These are phyloP conservation scores for Tribolium castaneum DNA, from an alignment of 1,140 invertebrate species.

Conservation along the genomic window DNA sequence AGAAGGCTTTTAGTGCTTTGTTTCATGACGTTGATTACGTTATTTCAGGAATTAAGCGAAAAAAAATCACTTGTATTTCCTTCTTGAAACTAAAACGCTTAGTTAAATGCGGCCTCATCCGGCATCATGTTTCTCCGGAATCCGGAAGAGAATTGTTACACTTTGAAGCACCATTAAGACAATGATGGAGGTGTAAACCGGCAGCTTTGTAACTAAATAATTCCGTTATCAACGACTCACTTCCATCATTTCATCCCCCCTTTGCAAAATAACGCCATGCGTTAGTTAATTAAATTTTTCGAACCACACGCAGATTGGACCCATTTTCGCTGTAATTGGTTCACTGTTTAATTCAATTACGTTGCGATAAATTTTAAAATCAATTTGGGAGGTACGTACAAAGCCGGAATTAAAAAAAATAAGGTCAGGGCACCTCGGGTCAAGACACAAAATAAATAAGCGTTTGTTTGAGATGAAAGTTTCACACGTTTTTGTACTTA, in stretches of 20 bases:
- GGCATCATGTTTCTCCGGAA: not conserved
- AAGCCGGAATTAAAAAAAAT: not conserved
- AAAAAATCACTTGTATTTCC: not conserved
- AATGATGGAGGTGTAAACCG: not conserved
- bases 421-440: not conserved
- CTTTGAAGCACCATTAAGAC: not conserved
- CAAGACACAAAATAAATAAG: not conserved
- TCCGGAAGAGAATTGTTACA: constrained; percentile 2
- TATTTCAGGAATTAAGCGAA: too few species aligned
- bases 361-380: not conserved
- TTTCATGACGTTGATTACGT: too few species aligned
- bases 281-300: not conserved
- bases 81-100: not conserved
- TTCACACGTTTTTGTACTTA: not conserved
- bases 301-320: not conserved
- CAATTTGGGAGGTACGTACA: not conserved
- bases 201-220: constrained; percentile 3
- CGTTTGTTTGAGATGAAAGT: not conserved
- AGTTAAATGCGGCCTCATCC: not conserved
- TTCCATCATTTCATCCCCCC: not conserved
- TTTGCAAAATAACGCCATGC: not conserved
- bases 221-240: not conserved
- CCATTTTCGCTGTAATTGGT: not conserved
- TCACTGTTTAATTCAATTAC: not conserved
- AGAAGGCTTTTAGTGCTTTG: too few species aligned